Base-by-base conservation (phyloP, 2,113 vertebrate genomes). In the Microcebus lehilahytsara region DNA sequence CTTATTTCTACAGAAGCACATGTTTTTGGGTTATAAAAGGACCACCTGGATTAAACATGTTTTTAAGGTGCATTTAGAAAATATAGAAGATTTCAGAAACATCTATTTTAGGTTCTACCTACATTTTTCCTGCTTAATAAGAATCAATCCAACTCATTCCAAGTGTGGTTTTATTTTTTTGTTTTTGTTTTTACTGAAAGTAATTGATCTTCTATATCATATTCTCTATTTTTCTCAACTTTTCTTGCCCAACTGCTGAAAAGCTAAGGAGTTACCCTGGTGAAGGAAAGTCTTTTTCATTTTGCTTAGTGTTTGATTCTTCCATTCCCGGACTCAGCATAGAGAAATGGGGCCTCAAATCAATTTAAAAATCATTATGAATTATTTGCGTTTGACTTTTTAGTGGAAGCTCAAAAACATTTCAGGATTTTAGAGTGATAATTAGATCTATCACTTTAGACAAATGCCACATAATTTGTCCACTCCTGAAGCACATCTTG, bases 381-480 rank as follows among this genome's bases (percentile, higher is more conserved):
- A 98, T 98, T 91, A 89, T 17, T 85, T 32, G 3, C 83, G 88
- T 98, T 98, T 98, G 97, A 98, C 98, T 98, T 98, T 95, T 98
- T 98, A 97, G 96, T 97, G 97, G 94, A 96, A 97, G 97, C 96
- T 98, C 87, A 0, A 97, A 99, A 98, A 98, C 98, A 98, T 98
- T 98, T 98, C 97, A 97, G 95, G 97, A 98, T 98, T 98, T 98
- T 98, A 98, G 95, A 98, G 85, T 46, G 90, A 92, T 99, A 98
- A 99, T 98, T 98, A 99, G 97, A 96, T 94, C 95, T 98, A 98
- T 98, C 98, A 97, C 94, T 97, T 98, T 98, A 98, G 95, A 98
- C 98, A 98, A 98, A 98, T 98, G 97, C 96, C 96, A 98, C 88
- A 97, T 98, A 98, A 98, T 99, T 98, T 98, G 97, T 98, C 98